Conservation (phyloP, 2,888 invertebrate genomes). For the Horisme vitalbata region DNA sequence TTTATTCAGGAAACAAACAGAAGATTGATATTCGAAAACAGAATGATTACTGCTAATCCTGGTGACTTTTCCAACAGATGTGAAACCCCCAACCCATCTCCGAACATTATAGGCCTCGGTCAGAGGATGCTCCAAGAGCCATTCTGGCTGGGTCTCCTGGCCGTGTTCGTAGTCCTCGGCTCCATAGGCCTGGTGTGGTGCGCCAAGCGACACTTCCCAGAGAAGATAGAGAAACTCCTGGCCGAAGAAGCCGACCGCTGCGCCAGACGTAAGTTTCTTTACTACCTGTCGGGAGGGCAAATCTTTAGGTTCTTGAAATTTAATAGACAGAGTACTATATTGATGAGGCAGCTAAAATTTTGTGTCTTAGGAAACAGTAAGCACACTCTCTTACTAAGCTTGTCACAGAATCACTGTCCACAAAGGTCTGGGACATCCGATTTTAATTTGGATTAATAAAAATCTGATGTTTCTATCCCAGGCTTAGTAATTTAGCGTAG, state of each 20-base stretch:
- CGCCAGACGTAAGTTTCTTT: constrained; percentile 83
- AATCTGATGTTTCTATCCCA: constrained; percentile 21
- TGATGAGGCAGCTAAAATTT: constrained; percentile 13
- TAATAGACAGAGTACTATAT: constrained; percentile 11
- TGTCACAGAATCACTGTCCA: constrained; percentile 38
- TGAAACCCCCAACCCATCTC: constrained; percentile 85
- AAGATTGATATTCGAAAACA: too few relatives aligned
- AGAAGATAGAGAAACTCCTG: constrained; percentile 91
- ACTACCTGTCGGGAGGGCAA: constrained; percentile 49
- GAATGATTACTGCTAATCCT: background rate
- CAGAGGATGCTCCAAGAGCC: constrained; percentile 93
- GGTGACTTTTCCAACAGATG: constrained; percentile 84
- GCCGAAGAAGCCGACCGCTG: constrained; percentile 91
- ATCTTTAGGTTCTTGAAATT: constrained; percentile 56
- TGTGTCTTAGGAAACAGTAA: constrained; percentile 28
- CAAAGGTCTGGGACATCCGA: constrained; percentile 23
- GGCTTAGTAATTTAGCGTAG: constrained; percentile 23
- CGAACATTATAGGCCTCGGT: constrained; percentile 82
- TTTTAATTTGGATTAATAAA: constrained; percentile 9
- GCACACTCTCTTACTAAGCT: constrained; percentile 39
- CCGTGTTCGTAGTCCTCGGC: constrained; percentile 90
- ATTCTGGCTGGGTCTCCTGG: constrained; percentile 94
- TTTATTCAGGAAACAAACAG: too few relatives aligned
- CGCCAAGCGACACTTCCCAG: constrained; percentile 92
- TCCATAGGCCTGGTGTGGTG: constrained; percentile 92